Evolutionary conservation across 2,888 invertebrate genomes (phyloP).

Genomic region (Seira musarum): DNA sequence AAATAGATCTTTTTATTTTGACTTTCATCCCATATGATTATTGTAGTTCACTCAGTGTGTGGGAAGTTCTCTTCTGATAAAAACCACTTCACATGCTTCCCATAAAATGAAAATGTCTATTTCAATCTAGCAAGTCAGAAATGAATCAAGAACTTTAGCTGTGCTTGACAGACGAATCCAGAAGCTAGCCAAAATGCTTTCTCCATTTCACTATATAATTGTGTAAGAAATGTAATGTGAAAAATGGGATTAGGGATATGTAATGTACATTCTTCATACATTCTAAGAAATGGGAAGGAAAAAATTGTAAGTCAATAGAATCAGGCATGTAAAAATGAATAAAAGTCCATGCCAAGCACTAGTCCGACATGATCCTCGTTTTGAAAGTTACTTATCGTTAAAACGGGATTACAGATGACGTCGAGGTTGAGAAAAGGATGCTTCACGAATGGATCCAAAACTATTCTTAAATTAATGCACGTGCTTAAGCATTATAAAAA

Average conservation of each 20-base stretch:
- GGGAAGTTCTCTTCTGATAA: background rate
- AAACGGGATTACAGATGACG: background rate
- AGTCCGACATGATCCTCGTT: background rate
- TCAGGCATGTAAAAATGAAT: background rate
- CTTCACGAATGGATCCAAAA: background rate
- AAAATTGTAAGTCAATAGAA: background rate
- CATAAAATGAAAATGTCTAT: conserved; percentile 46
- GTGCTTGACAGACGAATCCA: conserved; percentile 44
- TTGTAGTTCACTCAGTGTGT: background rate
- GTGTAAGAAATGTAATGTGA: background rate
- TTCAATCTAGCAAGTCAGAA: conserved; percentile 50
- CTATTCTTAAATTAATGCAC: background rate
- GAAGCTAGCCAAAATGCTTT: conserved; percentile 26
- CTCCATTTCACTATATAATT: background rate
- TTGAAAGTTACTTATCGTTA: background rate
- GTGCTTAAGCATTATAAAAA: no score
- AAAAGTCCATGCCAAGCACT: background rate
- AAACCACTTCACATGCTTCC: conserved; percentile 46
- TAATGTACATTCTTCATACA: no score
- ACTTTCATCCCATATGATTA: background rate
- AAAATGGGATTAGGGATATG: no score
- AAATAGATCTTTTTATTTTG: background rate
- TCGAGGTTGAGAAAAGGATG: background rate
- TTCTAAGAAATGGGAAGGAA: background rate
- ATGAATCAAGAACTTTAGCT: conserved; percentile 48